Evolutionary conservation across 1,140 invertebrate genomes (phyloP).

Genomic region (Solenopsis invicta): DNA sequence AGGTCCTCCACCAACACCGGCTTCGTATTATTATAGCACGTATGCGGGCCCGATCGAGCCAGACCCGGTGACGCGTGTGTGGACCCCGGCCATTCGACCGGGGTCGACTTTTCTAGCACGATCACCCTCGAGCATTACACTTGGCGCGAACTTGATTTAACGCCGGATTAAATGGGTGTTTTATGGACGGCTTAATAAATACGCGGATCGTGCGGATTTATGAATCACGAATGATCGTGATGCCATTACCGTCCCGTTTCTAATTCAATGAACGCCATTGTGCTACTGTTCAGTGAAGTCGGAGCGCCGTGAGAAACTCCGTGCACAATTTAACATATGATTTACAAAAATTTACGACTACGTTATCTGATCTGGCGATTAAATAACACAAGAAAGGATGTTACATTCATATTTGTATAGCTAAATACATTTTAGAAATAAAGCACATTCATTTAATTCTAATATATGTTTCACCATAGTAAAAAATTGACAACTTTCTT

Average conservation of each 20-base stretch:
- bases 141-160: constrained; percentile 54
- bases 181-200: constrained; percentile 60
- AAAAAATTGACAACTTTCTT: background rate
- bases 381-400: background rate
- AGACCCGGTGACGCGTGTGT: constrained; percentile 29
- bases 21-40: constrained; percentile 66
- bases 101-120: constrained; percentile 53
- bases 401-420: background rate
- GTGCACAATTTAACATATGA: constrained; percentile 25
- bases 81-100: constrained; percentile 27
- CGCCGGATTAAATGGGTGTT: constrained; percentile 52
- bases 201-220: constrained; percentile 45
- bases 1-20: constrained; percentile 66
- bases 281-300: constrained; percentile 23
- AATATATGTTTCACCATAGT: background rate
- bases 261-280: constrained; percentile 49
- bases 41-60: constrained; percentile 18
- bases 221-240: constrained; percentile 56
- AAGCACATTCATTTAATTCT: background rate
- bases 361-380: background rate
- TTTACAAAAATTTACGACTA: constrained; percentile 40
- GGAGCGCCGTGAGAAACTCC: background rate
- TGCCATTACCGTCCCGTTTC: constrained; percentile 34
- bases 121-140: constrained; percentile 50
- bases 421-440: background rate